Percentiles rank a stretch among this genome's conserved stretches.
phyloP scores from a whole-genome alignment of 1,140 invertebrate genomes.

The Ctenoplectra terminalis region DNA sequence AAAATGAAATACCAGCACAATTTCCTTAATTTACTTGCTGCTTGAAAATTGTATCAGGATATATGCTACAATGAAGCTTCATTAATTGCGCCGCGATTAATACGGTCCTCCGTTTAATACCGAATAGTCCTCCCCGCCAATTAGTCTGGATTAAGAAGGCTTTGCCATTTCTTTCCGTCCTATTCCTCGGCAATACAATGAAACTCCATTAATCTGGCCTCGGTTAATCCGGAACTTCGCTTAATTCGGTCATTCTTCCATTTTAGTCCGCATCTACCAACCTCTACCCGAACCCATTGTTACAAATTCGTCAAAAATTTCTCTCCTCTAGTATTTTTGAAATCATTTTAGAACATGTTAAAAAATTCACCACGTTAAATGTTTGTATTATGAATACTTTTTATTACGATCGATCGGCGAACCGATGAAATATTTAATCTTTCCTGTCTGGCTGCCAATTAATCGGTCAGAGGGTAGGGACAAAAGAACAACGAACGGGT shows the following conservation, averaged over 20 bases:
- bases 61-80: background rate
- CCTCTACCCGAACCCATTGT: background rate
- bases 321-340: background rate
- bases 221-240: conserved; percentile 30
- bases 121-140: conserved; percentile 4
- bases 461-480: background rate
- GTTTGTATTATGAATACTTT: background rate
- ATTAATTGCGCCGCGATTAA: conserved; percentile 30
- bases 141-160: conserved; percentile 43
- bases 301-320: background rate
- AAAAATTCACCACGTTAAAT: background rate
- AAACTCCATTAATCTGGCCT: conserved; percentile 39
- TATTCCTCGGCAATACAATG: conserved; percentile 33
- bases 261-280: conserved; percentile 5
- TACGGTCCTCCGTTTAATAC: conserved; percentile 16
- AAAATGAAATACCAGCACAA: background rate
- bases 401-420: background rate
- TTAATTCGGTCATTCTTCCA: conserved; percentile 29
- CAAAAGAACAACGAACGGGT: background rate
- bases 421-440: background rate
- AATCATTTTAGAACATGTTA: background rate
- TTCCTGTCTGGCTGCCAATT: background rate
- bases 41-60: background rate
- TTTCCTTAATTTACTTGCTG: background rate
- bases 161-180: conserved; percentile 26